Percentiles rank a stretch among this genome's conserved stretches.
Evolutionary conservation across 2,113 vertebrate genomes (phyloP).

Genomic region (Tragulus kanchil): DNA sequence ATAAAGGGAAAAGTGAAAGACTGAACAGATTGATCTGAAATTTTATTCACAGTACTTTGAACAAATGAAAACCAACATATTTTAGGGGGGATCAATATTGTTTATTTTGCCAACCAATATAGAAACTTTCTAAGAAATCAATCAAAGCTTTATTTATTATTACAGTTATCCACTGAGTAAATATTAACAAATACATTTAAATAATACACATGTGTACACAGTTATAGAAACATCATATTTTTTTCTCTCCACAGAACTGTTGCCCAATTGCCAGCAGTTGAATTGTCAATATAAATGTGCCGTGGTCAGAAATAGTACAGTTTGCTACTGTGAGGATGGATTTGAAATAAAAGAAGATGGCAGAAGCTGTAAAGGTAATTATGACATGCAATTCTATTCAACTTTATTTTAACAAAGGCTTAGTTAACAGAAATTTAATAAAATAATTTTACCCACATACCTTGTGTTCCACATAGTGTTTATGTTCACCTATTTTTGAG

Average conservation of each 20-base stretch:
- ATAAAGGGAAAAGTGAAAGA: slow-evolving; percentile 31
- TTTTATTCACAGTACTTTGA: slow-evolving; percentile 22
- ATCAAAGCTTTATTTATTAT: neutral
- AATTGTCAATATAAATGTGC: slow-evolving; percentile 95
- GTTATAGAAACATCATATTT: neutral
- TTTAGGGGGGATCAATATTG: neutral
- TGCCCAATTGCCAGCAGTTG: slow-evolving; percentile 94
- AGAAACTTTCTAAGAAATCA: neutral
- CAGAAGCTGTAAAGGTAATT: slow-evolving; percentile 94
- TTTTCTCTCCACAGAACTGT: slow-evolving; percentile 89
- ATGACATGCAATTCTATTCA: neutral
- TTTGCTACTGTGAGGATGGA: slow-evolving; percentile 95
- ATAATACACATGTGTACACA: neutral
- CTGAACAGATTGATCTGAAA: neutral
- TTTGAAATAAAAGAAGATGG: slow-evolving; percentile 93
- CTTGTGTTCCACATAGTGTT: neutral
- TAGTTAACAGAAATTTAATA: neutral
- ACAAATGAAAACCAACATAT: slow-evolving; percentile 33
- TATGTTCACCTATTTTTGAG: neutral
- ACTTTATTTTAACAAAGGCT: neutral
- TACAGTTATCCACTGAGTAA: neutral
- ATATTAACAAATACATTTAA: neutral
- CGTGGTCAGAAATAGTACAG: slow-evolving; percentile 92
- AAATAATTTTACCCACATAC: neutral
- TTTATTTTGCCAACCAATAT: neutral